These are phyloP conservation scores for Deroplatys truncata DNA, from an alignment of 2,888 invertebrate species.

Conservation along the genomic window DNA sequence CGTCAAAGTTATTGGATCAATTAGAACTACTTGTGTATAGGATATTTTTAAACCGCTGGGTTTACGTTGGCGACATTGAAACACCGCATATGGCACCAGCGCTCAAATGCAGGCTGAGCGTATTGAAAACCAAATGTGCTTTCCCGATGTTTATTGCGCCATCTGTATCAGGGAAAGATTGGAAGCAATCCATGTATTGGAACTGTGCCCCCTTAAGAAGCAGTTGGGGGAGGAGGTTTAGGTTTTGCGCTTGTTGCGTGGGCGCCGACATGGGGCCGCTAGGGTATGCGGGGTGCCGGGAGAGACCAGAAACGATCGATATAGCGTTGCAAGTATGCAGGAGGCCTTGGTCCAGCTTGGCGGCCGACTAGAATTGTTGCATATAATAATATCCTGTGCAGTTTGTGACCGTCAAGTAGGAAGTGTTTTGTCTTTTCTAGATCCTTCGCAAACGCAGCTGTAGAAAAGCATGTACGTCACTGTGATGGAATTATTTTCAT, in stretches of 20 bases:
- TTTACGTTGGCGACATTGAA: too few species aligned
- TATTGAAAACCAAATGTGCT: neutral
- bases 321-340: conserved; percentile 14
- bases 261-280: neutral
- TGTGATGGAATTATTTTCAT: too few species aligned
- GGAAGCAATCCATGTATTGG: neutral
- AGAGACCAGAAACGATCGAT: neutral
- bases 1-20: too few species aligned
- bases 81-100: too few species aligned
- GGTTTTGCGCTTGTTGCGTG: neutral
- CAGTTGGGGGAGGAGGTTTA: neutral
- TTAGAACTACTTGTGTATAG: too few species aligned
- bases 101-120: too few species aligned
- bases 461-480: too few species aligned
- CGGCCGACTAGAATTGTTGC: neutral
- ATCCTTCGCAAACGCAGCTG: too few species aligned
- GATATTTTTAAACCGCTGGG: too few species aligned
- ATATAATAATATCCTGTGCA: neutral
- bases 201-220: neutral
- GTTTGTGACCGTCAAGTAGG: too few species aligned
- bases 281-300: neutral
- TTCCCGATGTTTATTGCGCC: neutral
- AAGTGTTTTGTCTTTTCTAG: too few species aligned
- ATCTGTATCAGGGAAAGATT: neutral
- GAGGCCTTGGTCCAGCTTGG: neutral